A percentile compares a stretch with the other conserved stretches of the same genome.
phyloP scores from a whole-genome alignment of 1,140 invertebrate genomes.

The Drosophila sulfurigaster region DNA sequence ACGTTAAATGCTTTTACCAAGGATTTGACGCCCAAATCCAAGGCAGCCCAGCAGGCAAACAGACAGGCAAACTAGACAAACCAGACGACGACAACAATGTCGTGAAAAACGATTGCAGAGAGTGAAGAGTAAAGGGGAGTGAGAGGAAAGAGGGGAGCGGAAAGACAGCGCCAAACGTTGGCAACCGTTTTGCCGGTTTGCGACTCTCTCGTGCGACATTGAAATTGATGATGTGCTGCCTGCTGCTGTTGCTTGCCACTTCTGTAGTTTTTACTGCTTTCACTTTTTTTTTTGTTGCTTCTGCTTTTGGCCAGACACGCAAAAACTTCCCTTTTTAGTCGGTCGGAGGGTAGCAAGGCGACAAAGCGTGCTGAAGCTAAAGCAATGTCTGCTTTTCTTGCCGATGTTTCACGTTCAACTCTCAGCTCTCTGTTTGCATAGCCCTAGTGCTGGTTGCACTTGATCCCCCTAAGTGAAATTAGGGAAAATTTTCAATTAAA shows the following conservation, averaged over 20 bases:
- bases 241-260: constrained; percentile 45
- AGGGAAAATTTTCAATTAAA: constrained; percentile 82
- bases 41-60: constrained; percentile 29
- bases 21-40: constrained; percentile 73
- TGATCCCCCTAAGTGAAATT: constrained; percentile 82
- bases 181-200: constrained; percentile 28
- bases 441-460: constrained; percentile 74
- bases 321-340: constrained; percentile 71
- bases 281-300: constrained; percentile 53
- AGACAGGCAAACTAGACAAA: constrained; percentile 35
- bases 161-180: no score
- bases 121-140: background rate
- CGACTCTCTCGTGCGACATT: constrained; percentile 69
- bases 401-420: background rate
- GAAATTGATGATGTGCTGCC: constrained; percentile 77
- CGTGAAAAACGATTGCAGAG: constrained; percentile 64
- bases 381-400: constrained; percentile 4
- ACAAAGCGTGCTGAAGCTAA: constrained; percentile 65
- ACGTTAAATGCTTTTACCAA: constrained; percentile 81
- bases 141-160: no score
- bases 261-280: constrained; percentile 78
- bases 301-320: constrained; percentile 74
- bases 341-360: constrained; percentile 68
- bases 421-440: constrained; percentile 55
- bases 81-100: constrained; percentile 68